A percentile compares a stretch with the other conserved stretches of the same genome.
Conservation (phyloP, 2,797 vertebrate species). For the Danionella dracula region DNA sequence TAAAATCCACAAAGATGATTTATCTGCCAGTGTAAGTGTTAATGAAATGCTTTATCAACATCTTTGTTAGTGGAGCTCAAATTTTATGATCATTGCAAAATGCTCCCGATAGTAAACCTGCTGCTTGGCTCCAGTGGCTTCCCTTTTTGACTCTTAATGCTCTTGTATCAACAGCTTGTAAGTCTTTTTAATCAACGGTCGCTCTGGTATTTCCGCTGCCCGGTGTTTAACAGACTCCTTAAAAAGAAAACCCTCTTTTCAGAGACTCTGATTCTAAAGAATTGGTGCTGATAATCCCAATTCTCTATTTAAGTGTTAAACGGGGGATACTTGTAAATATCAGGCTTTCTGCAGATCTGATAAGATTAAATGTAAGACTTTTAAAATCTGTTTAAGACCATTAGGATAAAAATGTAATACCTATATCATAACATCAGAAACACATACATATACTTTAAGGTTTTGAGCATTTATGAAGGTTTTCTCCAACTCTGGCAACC, state of each 20-base stretch:
- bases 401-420: too few relatives aligned
- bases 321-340: neutral
- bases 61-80: constrained; percentile 2
- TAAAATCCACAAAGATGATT: constrained; percentile 22
- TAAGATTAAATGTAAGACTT: too few relatives aligned
- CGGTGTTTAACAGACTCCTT: neutral
- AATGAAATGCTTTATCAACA: constrained; percentile 2
- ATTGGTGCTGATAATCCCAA: neutral
- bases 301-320: neutral
- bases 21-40: constrained; percentile 28
- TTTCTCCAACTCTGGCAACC: too few relatives aligned
- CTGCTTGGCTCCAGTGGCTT: neutral
- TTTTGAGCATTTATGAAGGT: too few relatives aligned
- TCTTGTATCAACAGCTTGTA: neutral
- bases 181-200: neutral
- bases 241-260: neutral
- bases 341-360: too few relatives aligned
- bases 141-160: neutral
- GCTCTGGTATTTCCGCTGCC: neutral
- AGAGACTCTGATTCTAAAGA: neutral
- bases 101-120: too few relatives aligned
- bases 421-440: too few relatives aligned
- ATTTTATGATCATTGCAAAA: neutral
- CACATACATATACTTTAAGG: too few relatives aligned
- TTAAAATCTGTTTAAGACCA: too few relatives aligned